Evolutionary conservation across 2,797 vertebrate genomes (phyloP).

Genomic region (Coranthus polyacanthus): DNA sequence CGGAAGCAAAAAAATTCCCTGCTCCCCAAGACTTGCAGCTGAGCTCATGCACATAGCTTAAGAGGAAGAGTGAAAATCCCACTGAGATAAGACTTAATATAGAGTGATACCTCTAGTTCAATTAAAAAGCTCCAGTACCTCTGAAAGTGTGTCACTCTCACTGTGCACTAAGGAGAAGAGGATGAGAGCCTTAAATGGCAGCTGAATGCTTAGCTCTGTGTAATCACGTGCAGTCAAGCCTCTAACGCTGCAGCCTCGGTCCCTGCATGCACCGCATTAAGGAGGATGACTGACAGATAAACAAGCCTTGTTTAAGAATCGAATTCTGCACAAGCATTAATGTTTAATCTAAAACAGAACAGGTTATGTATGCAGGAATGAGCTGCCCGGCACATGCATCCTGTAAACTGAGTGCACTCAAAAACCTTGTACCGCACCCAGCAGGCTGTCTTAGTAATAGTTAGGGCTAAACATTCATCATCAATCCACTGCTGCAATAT

Average conservation of each 20-base stretch:
- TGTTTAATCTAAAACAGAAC: constrained; percentile 25
- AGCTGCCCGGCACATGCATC: constrained; percentile 1
- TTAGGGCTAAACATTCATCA: constrained; percentile 34
- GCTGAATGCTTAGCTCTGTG: constrained; percentile 43
- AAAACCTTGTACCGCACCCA: background rate
- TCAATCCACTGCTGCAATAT: constrained; percentile 25
- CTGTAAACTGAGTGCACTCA: constrained; percentile 7
- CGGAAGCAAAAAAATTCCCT: background rate
- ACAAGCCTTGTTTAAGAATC: constrained; percentile 6
- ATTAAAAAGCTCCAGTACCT: constrained; percentile 60
- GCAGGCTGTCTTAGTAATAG: constrained; percentile 20
- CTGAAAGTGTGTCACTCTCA: constrained; percentile 41
- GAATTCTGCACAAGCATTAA: background rate
- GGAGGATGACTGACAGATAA: constrained; percentile 29
- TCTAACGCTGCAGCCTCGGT: constrained; percentile 12
- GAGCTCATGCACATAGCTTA: constrained; percentile 10
- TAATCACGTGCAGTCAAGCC: constrained; percentile 10
- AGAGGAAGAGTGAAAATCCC: constrained; percentile 41
- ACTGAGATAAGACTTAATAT: constrained; percentile 51
- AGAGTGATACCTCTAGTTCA: constrained; percentile 56
- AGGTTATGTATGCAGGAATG: constrained; percentile 15
- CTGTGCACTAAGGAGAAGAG: constrained; percentile 31
- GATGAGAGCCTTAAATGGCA: constrained; percentile 26
- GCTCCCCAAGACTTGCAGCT: background rate
- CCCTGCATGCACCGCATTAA: constrained; percentile 18